Conservation (phyloP, 2,888 invertebrate species). For the Ennomos fuscantarius region DNA sequence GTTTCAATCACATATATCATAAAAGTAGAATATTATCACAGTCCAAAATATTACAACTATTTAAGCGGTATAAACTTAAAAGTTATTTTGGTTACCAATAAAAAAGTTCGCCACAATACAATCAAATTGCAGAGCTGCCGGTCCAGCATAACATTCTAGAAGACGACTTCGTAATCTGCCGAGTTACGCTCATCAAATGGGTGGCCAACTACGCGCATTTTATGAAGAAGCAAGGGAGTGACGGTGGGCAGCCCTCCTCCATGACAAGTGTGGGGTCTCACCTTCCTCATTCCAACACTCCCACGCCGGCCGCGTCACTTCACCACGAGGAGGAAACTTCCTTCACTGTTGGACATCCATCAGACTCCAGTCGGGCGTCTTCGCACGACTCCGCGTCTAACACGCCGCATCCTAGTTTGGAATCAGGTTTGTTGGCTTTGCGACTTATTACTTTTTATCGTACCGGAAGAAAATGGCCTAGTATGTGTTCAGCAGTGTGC, state of each 20-base stretch:
- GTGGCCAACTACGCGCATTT: conserved; percentile 93
- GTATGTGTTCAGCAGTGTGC: too few species aligned
- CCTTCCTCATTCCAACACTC: conserved; percentile 67
- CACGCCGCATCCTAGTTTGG: conserved; percentile 86
- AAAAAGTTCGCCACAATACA: too few species aligned
- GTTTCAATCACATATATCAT: too few species aligned
- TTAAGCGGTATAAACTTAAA: too few species aligned
- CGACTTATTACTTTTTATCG: too few species aligned
- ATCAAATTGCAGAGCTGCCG: conserved; percentile 86
- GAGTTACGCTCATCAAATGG: conserved; percentile 96
- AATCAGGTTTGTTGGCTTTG: conserved; percentile 76
- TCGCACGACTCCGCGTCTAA: conserved; percentile 80
- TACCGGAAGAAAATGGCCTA: too few species aligned
- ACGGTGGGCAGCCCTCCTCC: conserved; percentile 76
- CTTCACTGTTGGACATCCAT: conserved; percentile 75
- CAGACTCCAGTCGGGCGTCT: conserved; percentile 80
- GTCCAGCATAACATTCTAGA: conserved; percentile 89
- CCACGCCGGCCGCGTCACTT: conserved; percentile 69
- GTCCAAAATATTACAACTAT: too few species aligned
- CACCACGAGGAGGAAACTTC: conserved; percentile 81
- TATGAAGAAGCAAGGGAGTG: conserved; percentile 86
- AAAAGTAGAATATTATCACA: too few species aligned
- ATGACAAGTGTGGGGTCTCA: conserved; percentile 78
- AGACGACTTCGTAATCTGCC: conserved; percentile 88
- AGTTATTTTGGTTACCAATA: too few species aligned